Conservation (phyloP, 2,113 vertebrate genomes). For the Bothrops jararaca region DNA sequence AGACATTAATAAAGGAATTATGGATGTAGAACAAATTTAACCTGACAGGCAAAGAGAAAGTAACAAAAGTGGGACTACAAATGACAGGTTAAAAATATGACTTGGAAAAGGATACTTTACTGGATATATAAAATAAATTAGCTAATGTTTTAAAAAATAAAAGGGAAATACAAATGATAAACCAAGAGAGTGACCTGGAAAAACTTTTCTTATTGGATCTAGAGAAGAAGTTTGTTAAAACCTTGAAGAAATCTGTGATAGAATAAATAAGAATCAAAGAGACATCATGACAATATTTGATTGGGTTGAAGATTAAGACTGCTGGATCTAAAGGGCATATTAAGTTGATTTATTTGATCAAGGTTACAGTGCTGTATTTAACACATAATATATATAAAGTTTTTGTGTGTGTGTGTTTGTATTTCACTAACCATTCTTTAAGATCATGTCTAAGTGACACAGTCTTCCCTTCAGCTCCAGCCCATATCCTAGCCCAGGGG, state of each 20-base stretch:
- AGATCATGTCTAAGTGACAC: too few species aligned
- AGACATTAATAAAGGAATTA: not conserved
- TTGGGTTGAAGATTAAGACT: not conserved
- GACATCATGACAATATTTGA: not conserved
- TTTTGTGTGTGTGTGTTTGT: too few species aligned
- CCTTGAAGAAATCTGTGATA: not conserved
- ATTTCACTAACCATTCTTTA: too few species aligned
- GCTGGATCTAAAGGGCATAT: not conserved
- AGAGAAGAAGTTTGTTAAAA: not conserved
- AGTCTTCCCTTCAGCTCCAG: not conserved
- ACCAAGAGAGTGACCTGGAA: not conserved
- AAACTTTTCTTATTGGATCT: not conserved
- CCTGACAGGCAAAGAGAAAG: not conserved
- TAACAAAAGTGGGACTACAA: not conserved
- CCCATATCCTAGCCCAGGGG: not conserved
- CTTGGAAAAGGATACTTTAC: not conserved
- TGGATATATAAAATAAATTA: not conserved
- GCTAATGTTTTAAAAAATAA: not conserved
- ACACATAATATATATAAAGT: too few species aligned
- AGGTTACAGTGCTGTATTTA: not conserved
- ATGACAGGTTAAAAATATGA: not conserved
- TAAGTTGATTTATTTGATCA: not conserved
- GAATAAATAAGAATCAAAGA: not conserved
- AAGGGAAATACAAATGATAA: not conserved
- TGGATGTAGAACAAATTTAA: not conserved